phyloP scores from a whole-genome alignment of 2,888 invertebrate genomes.

The Sarcophaga rosellei region DNA sequence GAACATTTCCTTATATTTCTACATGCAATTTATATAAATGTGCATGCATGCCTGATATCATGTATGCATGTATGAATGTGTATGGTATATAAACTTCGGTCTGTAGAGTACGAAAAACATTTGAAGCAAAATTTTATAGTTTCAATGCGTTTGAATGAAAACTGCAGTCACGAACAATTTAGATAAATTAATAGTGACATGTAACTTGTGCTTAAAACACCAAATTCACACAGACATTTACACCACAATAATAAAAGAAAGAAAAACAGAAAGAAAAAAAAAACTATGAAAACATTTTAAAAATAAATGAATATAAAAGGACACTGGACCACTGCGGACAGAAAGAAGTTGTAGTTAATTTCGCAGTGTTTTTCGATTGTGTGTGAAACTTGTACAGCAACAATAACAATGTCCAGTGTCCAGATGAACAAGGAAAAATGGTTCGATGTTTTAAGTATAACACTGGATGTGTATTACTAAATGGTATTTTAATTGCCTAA shows the following conservation, averaged over 20 bases:
- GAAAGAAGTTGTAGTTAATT: not conserved
- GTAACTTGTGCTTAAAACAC: slow-evolving; percentile 7
- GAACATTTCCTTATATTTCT: not conserved
- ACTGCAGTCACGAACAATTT: slow-evolving; percentile 36
- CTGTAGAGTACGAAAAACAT: not conserved
- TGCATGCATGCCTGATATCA: not conserved
- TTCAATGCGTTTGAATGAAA: slow-evolving; percentile 4
- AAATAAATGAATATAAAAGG: too few relatives aligned
- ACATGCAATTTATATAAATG: not conserved
- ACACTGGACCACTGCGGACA: too few relatives aligned
- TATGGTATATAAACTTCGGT: not conserved
- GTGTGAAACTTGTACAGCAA: too few relatives aligned
- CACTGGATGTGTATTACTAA: not conserved
- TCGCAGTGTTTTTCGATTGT: not conserved
- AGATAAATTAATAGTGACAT: slow-evolving; percentile 37
- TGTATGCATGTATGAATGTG: not conserved
- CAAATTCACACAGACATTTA: not conserved
- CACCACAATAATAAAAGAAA: not conserved
- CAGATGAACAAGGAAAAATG: too few relatives aligned
- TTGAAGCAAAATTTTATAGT: not conserved
- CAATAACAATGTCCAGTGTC: too few relatives aligned
- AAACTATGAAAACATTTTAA: too few relatives aligned
- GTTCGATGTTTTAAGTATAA: too few relatives aligned
- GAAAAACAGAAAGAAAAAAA: too few relatives aligned
- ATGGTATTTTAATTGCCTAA: slow-evolving; percentile 16